phyloP scores from a whole-genome alignment of 2,888 invertebrate species.

The Serrognathus titanus region DNA sequence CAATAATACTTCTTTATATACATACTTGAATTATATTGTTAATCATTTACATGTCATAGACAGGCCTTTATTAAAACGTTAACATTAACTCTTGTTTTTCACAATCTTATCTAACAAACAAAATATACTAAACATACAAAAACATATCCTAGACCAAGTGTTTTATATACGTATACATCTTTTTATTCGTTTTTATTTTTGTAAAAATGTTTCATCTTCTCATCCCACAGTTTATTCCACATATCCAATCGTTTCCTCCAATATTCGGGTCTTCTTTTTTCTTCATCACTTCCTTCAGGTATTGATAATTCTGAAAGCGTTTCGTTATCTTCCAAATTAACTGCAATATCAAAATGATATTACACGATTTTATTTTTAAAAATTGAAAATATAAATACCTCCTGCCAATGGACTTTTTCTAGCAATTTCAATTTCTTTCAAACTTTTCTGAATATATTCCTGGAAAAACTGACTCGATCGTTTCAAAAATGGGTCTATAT shows the following conservation, averaged over 20 bases:
- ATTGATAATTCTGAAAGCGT: slow-evolving; percentile 1
- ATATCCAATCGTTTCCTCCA: slow-evolving; percentile 38
- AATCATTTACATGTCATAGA: not conserved
- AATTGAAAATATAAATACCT: not conserved
- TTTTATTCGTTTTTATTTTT: not conserved
- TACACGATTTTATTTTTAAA: not conserved
- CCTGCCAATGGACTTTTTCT: slow-evolving; percentile 29
- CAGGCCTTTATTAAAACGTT: slow-evolving; percentile 6
- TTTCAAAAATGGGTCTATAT: slow-evolving; percentile 79
- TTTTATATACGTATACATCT: not conserved
- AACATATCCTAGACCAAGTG: not conserved
- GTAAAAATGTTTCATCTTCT: slow-evolving; percentile 8
- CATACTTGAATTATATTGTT: not conserved
- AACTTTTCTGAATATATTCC: slow-evolving; percentile 77
- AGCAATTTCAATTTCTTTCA: slow-evolving; percentile 57
- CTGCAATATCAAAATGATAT: not conserved
- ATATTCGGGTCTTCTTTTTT: slow-evolving; percentile 33
- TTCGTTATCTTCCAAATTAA: slow-evolving; percentile 6
- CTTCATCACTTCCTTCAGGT: slow-evolving; percentile 4
- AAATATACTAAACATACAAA: not conserved
- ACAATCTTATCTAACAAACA: not conserved
- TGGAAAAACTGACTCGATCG: slow-evolving; percentile 84
- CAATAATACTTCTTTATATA: not conserved
- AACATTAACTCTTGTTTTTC: slow-evolving; percentile 2
- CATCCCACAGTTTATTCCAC: slow-evolving; percentile 37